phyloP scores from a whole-genome alignment of 2,797 vertebrate genomes.

The Peromyscus nudipes region DNA sequence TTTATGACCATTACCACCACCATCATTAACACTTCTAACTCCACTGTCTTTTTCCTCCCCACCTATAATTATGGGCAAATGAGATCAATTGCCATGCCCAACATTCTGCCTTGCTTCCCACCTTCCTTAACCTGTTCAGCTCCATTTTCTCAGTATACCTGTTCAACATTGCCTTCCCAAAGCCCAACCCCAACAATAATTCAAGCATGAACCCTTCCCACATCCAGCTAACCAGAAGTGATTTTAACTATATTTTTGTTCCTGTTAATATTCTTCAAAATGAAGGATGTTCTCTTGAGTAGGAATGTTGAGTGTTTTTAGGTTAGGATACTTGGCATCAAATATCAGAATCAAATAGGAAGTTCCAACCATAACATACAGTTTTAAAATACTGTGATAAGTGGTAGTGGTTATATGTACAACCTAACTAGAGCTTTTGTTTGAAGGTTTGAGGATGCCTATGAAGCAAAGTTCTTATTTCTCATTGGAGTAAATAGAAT shows the following conservation, averaged over 20 bases:
- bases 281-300: neutral
- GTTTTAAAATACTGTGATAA: neutral
- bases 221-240: neutral
- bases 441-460: neutral
- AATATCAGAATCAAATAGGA: neutral
- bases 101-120: neutral
- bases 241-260: conserved; percentile 32
- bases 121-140: neutral
- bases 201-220: conserved; percentile 22
- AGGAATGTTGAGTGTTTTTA: conserved; percentile 53
- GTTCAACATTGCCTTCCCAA: neutral
- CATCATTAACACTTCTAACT: neutral
- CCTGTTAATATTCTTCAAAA: conserved; percentile 8
- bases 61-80: neutral
- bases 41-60: neutral
- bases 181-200: neutral
- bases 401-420: neutral
- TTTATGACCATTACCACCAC: neutral
- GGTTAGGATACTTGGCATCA: conserved; percentile 1
- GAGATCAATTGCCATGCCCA: neutral
- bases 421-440: neutral
- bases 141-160: neutral
- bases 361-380: neutral
- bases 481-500: neutral
- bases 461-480: conserved; percentile 36